A percentile compares a stretch with the other conserved stretches of the same genome.
These are phyloP conservation scores for Celastrina argiolus DNA, from an alignment of 2,888 invertebrate genomes.

Conservation along the genomic window DNA sequence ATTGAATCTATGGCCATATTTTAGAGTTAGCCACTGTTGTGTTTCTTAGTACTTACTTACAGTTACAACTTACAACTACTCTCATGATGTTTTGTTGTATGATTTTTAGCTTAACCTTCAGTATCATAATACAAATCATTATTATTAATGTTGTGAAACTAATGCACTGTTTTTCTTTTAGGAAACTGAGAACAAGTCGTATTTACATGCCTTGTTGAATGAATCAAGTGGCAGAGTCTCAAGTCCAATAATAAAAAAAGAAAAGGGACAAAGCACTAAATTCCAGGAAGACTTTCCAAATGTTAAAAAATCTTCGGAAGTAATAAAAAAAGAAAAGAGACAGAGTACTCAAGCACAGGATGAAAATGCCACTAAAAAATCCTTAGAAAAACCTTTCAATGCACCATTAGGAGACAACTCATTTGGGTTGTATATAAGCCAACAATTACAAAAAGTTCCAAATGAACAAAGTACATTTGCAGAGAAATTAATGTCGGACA, in stretches of 20 bases:
- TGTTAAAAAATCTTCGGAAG: neutral
- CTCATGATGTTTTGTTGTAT: too few species aligned
- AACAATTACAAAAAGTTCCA: neutral
- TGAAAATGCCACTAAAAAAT: neutral
- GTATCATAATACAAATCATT: too few species aligned
- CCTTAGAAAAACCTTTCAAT: neutral
- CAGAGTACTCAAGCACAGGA: too few species aligned
- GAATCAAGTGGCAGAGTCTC: neutral
- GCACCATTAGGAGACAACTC: neutral
- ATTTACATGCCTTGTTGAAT: neutral
- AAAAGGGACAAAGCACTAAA: neutral
- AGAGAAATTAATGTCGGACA: neutral
- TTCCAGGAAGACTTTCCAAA: neutral
- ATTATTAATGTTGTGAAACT: too few species aligned
- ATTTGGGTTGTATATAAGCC: neutral
- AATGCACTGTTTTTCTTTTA: too few species aligned
- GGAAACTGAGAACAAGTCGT: neutral
- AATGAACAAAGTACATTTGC: neutral
- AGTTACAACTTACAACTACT: too few species aligned
- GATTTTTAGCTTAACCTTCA: too few species aligned
- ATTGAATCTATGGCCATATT: too few species aligned
- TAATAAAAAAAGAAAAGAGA: neutral
- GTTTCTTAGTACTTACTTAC: too few species aligned
- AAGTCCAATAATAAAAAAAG: neutral
- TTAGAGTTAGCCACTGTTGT: too few species aligned